Base-by-base conservation (phyloP, 2,888 invertebrate genomes). In the Diabrotica balteata region DNA sequence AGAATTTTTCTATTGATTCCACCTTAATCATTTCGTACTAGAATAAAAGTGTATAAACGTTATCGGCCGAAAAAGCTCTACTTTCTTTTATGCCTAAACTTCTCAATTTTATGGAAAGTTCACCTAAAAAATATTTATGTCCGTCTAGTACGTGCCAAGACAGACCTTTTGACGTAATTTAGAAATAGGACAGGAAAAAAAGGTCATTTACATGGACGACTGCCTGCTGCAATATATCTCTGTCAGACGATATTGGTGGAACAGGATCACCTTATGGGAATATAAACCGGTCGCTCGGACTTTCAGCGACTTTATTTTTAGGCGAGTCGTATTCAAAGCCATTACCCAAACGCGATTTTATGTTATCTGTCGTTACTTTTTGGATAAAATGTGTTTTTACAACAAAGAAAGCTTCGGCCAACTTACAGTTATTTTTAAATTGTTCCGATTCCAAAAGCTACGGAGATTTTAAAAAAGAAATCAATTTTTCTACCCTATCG, bases 151-250 rank as follows among this genome's bases (percentile, higher is more conserved):
- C 63, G 63, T 67, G 67, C 67, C 62, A 58, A 64, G 62, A 66
- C 70, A 71, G 73, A 75, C 76, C 75, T 75, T 75, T 75, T 68
- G 72, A 72, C 73, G 69, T 70, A 71, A 74, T 75, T 72, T 66
- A 69, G 66, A 69, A 66, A 69, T 66, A 65, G 69, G 49, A 69
- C 32, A 32, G 32, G 76, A 76, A 73, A 75, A 74, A 77, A 77
- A 77, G 77, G 77, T 76, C 77, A 76, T 77, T 77, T 77, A 72
- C 77, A 77, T 77, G 76, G 76, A 65, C 72, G 73, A 73, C 66
- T 77, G 77, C 71, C 73, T 71, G 66, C 61, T 63, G 72, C 73
- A 68, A 77, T 77, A 75, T 73, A 77, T 77, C 76, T 76, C 73
- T 76, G 76, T 75, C 77, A 72, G 70, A 69, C 67, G 70, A 67